These are phyloP conservation scores for Microtus californicus DNA, from an alignment of 2,797 vertebrate genomes.

Conservation along the genomic window DNA sequence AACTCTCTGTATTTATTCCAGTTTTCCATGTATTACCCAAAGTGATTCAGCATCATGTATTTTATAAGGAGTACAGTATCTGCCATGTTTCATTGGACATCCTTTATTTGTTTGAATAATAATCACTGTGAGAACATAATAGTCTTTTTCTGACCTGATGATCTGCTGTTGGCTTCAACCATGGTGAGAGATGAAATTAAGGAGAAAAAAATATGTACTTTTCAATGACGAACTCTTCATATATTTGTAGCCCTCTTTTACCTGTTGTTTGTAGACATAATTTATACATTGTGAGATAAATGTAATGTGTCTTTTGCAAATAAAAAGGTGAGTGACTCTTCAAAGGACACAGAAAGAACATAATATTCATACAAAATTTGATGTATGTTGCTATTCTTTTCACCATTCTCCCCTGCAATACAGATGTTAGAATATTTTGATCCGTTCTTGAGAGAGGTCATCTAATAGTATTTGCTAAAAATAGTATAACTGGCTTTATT, in stretches of 20 bases:
- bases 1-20: background rate
- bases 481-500: background rate
- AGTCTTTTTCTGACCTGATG: background rate
- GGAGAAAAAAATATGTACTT: background rate
- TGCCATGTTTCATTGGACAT: accelerated
- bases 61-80: background rate
- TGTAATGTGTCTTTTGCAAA: background rate
- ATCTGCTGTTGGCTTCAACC: background rate
- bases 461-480: background rate
- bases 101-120: background rate
- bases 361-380: no score
- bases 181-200: background rate
- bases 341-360: background rate
- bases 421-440: background rate
- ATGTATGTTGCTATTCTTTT: accelerated
- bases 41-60: background rate
- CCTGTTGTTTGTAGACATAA: background rate
- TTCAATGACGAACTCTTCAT: background rate
- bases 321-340: background rate
- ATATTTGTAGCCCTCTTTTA: background rate
- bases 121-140: background rate
- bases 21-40: background rate
- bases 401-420: background rate
- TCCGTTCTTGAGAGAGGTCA: accelerated
- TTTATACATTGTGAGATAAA: background rate